Evolutionary conservation across 2,888 invertebrate species (phyloP), one percentile per base, ranked within the genome.

Genomic region (Thumatha senex): DNA sequence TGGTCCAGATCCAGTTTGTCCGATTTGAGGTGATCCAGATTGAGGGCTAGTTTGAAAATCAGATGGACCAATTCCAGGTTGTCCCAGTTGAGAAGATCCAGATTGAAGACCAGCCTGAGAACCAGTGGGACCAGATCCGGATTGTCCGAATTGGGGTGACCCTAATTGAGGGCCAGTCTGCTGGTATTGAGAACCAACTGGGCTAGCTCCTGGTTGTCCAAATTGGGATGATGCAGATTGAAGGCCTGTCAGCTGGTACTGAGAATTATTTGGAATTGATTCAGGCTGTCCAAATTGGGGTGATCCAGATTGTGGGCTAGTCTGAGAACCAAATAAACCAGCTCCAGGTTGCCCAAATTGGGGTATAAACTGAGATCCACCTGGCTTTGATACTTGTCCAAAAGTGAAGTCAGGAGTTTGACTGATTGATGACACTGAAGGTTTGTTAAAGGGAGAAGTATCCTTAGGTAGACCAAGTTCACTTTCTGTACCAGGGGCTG

Each of bases 401-500:
- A 38, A 48, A 24, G 58, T 13, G 2, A 33, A 10, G 18, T 33
- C 24, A 35, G 24, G 12, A 43, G 34, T 12, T 12, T 43, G 34
- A 12, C 11, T 34, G 18, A 18, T 18, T 10, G 12, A 14, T 10
- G 12, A 14, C 10, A 24, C 42, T 38, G 63, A 35, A 7, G 53
- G 15, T 35, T 58, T 49, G 7, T 55, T 51, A 30, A 60, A 60
- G 12, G 61, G 38, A 33, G 63, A 44, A 8, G 62, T 14, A n/a
- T 14, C 60, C 49, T 51, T 58, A 40, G 48, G 60, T 31, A 51
- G 46, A 39, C 39, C 51, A 41, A 65, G 44, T 42, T 62, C 63
- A 38, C 63, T 50, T 11, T 54, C 58, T 24, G 50, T 15, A 13
- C 70, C 72, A 41, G 90, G 91, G 9, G 89, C 82, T 2, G 66